A percentile compares a stretch with the other conserved stretches of the same genome.
Evolutionary conservation across 1,140 invertebrate species (phyloP).

Genomic region (Trachymyrmex cornetzi): DNA sequence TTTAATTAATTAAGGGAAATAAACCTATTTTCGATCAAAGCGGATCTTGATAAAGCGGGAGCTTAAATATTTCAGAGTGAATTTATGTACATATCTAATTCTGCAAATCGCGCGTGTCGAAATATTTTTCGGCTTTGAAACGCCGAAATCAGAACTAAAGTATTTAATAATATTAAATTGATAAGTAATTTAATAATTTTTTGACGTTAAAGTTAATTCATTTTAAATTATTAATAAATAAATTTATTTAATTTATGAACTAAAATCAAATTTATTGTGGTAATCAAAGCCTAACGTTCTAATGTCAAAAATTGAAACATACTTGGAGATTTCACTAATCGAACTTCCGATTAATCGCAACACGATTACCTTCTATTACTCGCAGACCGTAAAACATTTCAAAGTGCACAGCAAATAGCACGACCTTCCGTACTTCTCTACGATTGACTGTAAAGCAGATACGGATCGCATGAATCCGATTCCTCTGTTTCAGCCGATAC

Average conservation of each 20-base stretch:
- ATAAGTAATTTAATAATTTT: too few species aligned
- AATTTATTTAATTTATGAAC: not conserved
- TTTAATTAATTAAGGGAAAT: too few species aligned
- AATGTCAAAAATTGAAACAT: not conserved
- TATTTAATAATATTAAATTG: too few species aligned
- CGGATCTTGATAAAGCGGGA: too few species aligned
- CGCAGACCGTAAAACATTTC: not conserved
- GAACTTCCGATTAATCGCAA: constrained; percentile 12
- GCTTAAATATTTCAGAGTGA: too few species aligned
- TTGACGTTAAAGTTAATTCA: too few species aligned
- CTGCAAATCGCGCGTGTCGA: too few species aligned
- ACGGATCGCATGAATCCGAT: constrained; percentile 38
- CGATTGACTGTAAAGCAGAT: constrained; percentile 37
- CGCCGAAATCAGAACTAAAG: too few species aligned
- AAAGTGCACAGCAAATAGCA: not conserved
- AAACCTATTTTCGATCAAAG: too few species aligned
- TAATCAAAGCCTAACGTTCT: not conserved
- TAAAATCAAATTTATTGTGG: not conserved
- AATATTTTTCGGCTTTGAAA: too few species aligned
- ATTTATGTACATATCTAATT: too few species aligned
- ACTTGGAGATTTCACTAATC: not conserved
- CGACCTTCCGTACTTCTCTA: constrained; percentile 32
- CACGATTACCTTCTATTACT: not conserved
- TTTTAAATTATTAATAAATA: not conserved
- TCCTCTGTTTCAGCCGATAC: not conserved